Conservation (phyloP, 1,140 invertebrate species). For the Nymphalis io region DNA sequence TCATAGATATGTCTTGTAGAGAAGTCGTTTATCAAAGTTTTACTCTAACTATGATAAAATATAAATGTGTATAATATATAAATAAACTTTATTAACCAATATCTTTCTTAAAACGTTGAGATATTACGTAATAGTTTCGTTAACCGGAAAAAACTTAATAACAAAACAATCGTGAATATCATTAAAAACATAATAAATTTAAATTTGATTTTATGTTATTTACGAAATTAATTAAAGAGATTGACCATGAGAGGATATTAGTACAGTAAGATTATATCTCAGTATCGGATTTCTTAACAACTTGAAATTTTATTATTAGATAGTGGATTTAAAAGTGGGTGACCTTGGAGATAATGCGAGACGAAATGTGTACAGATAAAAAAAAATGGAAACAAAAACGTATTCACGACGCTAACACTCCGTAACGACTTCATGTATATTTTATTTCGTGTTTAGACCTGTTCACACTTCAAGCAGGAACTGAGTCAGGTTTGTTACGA, state of each 20-base stretch:
- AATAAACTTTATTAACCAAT: too few species aligned
- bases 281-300: constrained; percentile 34
- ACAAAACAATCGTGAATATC: neutral
- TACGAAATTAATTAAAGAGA: constrained; percentile 17
- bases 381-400: constrained; percentile 25
- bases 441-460: constrained; percentile 3
- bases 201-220: neutral
- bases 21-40: too few species aligned
- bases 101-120: too few species aligned
- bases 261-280: constrained; percentile 29
- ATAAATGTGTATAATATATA: too few species aligned
- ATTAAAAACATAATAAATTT: neutral
- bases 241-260: constrained; percentile 26
- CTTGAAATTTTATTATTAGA: constrained; percentile 29
- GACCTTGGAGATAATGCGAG: constrained; percentile 28
- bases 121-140: too few species aligned
- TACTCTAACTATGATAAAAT: too few species aligned
- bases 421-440: constrained; percentile 14
- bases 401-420: constrained; percentile 16
- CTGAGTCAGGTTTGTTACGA: neutral
- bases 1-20: too few species aligned
- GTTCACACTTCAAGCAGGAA: neutral
- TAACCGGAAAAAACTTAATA: too few species aligned
- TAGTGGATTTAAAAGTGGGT: constrained; percentile 32
- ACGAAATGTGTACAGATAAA: constrained; percentile 27